A percentile compares a stretch with the other conserved stretches of the same genome.
These are phyloP conservation scores for Toxotes jaculatrix DNA, from an alignment of 2,113 vertebrate genomes.

Conservation along the genomic window DNA sequence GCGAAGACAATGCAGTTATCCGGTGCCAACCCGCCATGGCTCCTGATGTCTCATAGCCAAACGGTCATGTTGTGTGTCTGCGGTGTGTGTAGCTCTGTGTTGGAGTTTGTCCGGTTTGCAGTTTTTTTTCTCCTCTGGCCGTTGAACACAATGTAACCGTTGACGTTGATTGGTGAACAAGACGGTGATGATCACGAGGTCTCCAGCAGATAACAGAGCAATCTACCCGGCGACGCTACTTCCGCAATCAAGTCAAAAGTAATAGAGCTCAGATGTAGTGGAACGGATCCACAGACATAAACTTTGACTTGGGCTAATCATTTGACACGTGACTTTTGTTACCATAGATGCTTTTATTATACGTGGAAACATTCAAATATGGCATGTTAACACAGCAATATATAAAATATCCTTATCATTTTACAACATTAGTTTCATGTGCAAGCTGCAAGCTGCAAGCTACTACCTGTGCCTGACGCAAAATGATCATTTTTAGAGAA, in stretches of 20 bases:
- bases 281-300: background rate
- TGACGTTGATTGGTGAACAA: background rate
- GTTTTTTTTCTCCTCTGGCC: background rate
- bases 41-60: conserved; percentile 69
- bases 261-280: conserved; percentile 40
- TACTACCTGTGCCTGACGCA: background rate
- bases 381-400: background rate
- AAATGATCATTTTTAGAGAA: background rate
- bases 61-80: background rate
- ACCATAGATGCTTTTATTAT: conserved; percentile 27
- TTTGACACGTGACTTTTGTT: background rate
- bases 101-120: too few species aligned
- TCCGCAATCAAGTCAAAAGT: conserved; percentile 20
- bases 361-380: background rate
- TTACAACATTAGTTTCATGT: background rate
- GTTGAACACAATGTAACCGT: background rate
- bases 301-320: background rate
- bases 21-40: conserved; percentile 74
- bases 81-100: background rate
- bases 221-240: background rate
- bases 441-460: background rate
- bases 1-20: conserved; percentile 46
- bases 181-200: conserved; percentile 53
- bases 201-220: conserved; percentile 22
- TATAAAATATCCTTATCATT: background rate